Base-by-base conservation (phyloP, 2,113 vertebrate genomes). In the Leucoraja erinaceus region DNA sequence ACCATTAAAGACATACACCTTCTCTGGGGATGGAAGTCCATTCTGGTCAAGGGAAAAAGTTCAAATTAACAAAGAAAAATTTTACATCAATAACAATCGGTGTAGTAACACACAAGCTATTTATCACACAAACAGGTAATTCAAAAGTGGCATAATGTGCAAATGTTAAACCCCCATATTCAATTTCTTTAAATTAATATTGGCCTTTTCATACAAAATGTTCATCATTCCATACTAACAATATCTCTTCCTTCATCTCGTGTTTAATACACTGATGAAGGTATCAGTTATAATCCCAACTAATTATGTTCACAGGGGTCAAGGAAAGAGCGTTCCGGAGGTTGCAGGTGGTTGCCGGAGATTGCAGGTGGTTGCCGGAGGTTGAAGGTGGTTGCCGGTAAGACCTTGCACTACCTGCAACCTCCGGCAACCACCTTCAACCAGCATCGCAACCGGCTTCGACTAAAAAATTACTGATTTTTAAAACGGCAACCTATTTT, bases 1-100 rank as follows among this genome's bases (percentile, higher is more conserved):
- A 0, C 98, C 98, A 0, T 99, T 99, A 95, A 99, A 99, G 93
- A 99, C 95, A 0, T 98, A 99, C 0, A 97, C 95, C 56, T 96
- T 98, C 94, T 98, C 97, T 63, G 96, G 95, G 0, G 98, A 98
- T 0, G 98, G 98, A 93, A 99, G 96, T 83, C 98, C 98, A 0
- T 99, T 99, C 98, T 99, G 95, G 33, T 93, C 18, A 77, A 6
- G 2, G 93, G n/a, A 20, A 54, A 31, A 47, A 54, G 75, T 0
- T 31, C 31, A 31, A 2, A 54, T 91, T 72, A 68, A 10, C 25
- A 54, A 70, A 33, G 70, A 74, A n/a, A 22, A 91, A 91, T 47
- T 9, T n/a, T 20, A 90, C 18, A 70, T 70, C 18, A 91, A 68
- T 16, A 54, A 28, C 14, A 11, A 10, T 47, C 38, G 4, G 33